Base-by-base conservation (phyloP, 2,113 vertebrate genomes). In the Tachycineta bicolor region DNA sequence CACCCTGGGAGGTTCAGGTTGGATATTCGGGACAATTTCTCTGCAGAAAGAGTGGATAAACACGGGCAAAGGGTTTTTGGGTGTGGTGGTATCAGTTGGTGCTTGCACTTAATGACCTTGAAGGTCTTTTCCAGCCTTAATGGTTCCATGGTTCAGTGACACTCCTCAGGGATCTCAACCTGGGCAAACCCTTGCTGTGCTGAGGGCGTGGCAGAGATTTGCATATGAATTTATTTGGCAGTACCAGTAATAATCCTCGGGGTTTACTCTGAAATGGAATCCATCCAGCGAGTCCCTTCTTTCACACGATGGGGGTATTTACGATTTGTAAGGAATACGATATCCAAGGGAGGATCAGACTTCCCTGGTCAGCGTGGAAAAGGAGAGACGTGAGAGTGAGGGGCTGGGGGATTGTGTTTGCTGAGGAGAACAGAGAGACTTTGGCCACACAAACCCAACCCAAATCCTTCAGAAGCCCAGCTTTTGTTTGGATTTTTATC, bases 131-230 rank as follows among this genome's bases (percentile, higher is more conserved):
- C 63, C 34, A 26, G 0, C 29, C 14, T 47, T 3, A 4, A 7
- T 9, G 12, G 20, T 77, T 50, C 49, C 44, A 29, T 5, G 23
- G 14, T 39, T 37, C 52, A 10, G 15, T 47, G 31, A 2, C 25
- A 3, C 8, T 34, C 21, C 3, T 2, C 14, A 7, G 43, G 31
- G n/a, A 20, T 60, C 62, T 23, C 39, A 83, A 21, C 34, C 26
- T 19, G 71, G n/a, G 7, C 47, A 47, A 63, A 15, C 14, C 19
- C 41, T 18, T 26, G 24, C 18, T n/a, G 55, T 1, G 5, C n/a
- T 39, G 25, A n/a, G 20, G 65, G n/a, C 0, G 0, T 8, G 37
- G 11, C 22, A 49, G 10, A 44, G 62, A 28, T 50, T 41, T 68
- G 24, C 29, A 9, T 31, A 3, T 22, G 43, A 55, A 10, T 46